Evolutionary conservation across 2,113 vertebrate species (phyloP).

Genomic region (Sinocyclocheilus anophthalmus): DNA sequence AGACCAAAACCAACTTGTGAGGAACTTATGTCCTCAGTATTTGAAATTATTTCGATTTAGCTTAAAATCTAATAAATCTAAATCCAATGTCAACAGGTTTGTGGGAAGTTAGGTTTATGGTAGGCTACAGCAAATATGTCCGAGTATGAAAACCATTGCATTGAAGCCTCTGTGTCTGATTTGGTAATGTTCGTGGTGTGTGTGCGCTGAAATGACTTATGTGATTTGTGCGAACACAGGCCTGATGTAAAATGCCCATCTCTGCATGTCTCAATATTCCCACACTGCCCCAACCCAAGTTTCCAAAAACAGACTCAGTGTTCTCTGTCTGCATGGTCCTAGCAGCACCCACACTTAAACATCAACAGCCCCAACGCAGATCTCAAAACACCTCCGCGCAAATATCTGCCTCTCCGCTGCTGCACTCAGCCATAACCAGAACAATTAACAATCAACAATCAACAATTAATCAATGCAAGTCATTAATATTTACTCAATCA

Average conservation of each 20-base stretch:
- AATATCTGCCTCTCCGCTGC: neutral
- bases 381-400: neutral
- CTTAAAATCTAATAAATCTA: neutral
- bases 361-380: constrained; percentile 27
- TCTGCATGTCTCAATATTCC: too few species aligned
- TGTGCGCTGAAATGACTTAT: too few species aligned
- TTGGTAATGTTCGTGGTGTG: too few species aligned
- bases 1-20: neutral
- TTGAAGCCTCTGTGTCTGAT: neutral
- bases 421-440: neutral
- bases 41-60: neutral
- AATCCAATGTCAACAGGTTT: neutral
- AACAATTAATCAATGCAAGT: neutral
- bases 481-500: neutral
- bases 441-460: neutral
- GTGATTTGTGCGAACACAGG: too few species aligned
- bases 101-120: neutral
- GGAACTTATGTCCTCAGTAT: neutral
- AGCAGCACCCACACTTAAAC: constrained; percentile 37
- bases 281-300: constrained; percentile 61
- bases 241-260: too few species aligned
- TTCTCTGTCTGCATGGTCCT: constrained; percentile 41
- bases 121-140: too few species aligned
- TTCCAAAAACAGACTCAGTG: constrained; percentile 73
- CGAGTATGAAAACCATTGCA: neutral